Evolutionary conservation across 2,888 invertebrate species (phyloP).

Genomic region (Pheosia tremula): DNA sequence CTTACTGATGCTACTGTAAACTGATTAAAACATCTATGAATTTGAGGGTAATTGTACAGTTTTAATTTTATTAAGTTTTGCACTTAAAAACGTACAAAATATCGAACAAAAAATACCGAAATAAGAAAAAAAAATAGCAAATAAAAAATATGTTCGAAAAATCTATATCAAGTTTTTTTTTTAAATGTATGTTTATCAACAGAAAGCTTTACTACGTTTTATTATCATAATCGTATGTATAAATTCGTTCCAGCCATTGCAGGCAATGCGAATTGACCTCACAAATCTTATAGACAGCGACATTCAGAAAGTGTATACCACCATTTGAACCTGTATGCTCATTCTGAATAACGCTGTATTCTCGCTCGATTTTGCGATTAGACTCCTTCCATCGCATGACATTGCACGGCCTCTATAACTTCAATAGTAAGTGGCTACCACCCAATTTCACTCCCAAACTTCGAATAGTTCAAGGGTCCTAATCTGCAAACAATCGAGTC

Average conservation of each 20-base stretch:
- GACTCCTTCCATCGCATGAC: background rate
- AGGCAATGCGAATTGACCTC: conserved; percentile 36
- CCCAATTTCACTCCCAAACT: background rate
- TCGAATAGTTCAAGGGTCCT: no score
- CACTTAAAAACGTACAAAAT: background rate
- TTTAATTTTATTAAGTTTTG: no score
- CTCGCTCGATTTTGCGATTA: background rate
- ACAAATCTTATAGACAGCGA: background rate
- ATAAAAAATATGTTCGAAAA: no score
- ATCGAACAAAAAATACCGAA: background rate
- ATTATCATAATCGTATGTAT: conserved; percentile 47
- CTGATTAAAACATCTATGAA: no score
- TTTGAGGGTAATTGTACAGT: no score
- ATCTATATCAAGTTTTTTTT: no score
- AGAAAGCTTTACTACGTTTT: conserved; percentile 30
- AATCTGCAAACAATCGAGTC: no score
- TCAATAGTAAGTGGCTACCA: background rate
- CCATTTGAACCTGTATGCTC: no score
- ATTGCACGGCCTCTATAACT: background rate
- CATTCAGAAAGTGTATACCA: no score
- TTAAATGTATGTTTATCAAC: background rate
- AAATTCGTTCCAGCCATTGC: conserved; percentile 55
- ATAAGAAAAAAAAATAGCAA: background rate
- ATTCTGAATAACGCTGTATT: background rate
- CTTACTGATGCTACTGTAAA: no score